Evolutionary conservation across 92 coral and sea anemone species (phyloP).

Genomic region (Heliopora coerulea): DNA sequence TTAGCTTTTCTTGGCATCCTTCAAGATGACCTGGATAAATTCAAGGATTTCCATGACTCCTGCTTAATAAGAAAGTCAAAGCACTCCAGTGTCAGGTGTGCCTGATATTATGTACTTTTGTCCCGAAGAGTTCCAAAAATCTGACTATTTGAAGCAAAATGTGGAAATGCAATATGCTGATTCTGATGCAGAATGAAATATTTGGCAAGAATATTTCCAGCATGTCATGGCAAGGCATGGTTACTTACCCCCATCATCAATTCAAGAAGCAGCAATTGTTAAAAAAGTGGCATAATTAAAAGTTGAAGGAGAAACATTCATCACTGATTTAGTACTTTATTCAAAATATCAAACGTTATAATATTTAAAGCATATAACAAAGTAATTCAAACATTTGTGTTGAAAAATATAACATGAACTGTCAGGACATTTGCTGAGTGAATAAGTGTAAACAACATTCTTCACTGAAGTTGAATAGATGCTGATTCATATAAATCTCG

Average conservation of each 20-base stretch:
- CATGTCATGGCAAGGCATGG: constrained; percentile 60
- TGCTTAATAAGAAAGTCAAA: constrained; percentile 66
- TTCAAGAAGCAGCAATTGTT: constrained; percentile 72
- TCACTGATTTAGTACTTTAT: too few species aligned
- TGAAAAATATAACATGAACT: too few species aligned
- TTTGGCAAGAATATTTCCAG: constrained; percentile 65
- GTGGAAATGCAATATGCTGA: constrained; percentile 39
- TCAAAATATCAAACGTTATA: too few species aligned
- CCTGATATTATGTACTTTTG: constrained; percentile 64
- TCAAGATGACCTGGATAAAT: constrained; percentile 58
- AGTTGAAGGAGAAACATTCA: too few species aligned
- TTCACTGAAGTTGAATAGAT: too few species aligned
- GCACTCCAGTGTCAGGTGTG: constrained; percentile 55
- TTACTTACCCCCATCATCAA: constrained; percentile 46
- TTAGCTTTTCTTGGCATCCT: constrained; percentile 57
- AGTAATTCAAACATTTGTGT: too few species aligned
- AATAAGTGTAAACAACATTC: too few species aligned
- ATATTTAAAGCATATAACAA: too few species aligned
- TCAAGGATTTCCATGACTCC: constrained; percentile 59
- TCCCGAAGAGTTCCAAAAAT: constrained; percentile 62
- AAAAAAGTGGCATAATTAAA: constrained; percentile 40
- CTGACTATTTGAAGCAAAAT: constrained; percentile 50
- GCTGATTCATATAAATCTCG: too few species aligned
- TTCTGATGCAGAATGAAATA: constrained; percentile 40
- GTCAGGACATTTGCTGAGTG: too few species aligned